phyloP scores from a whole-genome alignment of 2,113 vertebrate genomes.

The Gambusia affinis region DNA sequence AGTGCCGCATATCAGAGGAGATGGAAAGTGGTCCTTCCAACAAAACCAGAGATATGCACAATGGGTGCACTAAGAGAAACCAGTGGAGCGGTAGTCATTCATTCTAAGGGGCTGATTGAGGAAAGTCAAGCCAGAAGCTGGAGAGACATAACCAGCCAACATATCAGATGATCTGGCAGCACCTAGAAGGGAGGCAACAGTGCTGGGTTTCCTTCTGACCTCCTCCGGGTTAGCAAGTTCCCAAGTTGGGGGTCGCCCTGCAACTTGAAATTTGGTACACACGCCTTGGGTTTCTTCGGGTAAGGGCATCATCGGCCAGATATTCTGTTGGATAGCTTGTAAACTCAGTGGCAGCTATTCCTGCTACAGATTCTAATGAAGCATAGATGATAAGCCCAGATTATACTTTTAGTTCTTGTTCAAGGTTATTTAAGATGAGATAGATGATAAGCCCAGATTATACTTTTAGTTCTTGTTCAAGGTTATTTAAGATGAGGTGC shows the following conservation, averaged over 20 bases:
- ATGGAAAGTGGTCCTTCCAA: conserved; percentile 59
- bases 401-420: conserved; percentile 31
- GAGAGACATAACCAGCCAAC: conserved; percentile 53
- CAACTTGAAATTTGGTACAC: conserved; percentile 77
- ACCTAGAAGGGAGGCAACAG: conserved; percentile 51
- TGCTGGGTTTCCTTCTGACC: conserved; percentile 74
- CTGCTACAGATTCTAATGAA: conserved; percentile 19
- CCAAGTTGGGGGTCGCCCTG: conserved; percentile 80
- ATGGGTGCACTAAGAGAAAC: conserved; percentile 75
- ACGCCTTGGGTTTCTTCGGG: conserved; percentile 61
- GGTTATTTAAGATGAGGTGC: conserved; percentile 33
- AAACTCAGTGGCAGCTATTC: conserved; percentile 20
- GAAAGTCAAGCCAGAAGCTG: conserved; percentile 62
- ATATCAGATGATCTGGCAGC: conserved; percentile 77
- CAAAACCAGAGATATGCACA: conserved; percentile 72
- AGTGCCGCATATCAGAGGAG: conserved; percentile 34
- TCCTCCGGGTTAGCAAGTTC: conserved; percentile 79
- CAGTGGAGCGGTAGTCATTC: conserved; percentile 79
- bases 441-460: conserved; percentile 18
- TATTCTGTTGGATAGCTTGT: conserved; percentile 46
- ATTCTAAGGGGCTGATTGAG: conserved; percentile 72
- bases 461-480: conserved; percentile 32
- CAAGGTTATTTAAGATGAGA: conserved; percentile 33
- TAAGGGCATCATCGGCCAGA: conserved; percentile 50
- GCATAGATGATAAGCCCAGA: conserved; percentile 18